These are phyloP conservation scores for Callimorpha dominula DNA, from an alignment of 2,888 invertebrate genomes.

Conservation along the genomic window DNA sequence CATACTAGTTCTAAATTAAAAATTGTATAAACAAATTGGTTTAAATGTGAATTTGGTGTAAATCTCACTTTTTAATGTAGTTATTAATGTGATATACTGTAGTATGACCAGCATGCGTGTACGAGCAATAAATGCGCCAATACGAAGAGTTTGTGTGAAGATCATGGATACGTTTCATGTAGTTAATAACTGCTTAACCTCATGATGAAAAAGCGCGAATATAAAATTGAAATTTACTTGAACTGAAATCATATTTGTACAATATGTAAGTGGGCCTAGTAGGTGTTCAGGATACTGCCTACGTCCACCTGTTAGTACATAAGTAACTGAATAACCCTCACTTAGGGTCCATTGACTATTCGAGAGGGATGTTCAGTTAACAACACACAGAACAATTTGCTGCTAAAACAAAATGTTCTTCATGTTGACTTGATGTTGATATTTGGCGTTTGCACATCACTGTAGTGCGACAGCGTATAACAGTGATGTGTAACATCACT, in stretches of 20 bases:
- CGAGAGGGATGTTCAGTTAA: background rate
- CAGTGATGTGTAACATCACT: background rate
- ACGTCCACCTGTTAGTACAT: background rate
- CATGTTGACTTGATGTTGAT: background rate
- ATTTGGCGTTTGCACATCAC: background rate
- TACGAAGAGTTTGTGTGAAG: background rate
- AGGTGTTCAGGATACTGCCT: background rate
- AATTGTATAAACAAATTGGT: background rate
- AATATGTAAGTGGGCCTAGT: background rate
- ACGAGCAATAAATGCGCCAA: slow-evolving; percentile 9
- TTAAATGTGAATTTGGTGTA: slow-evolving; percentile 5
- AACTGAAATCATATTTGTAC: background rate
- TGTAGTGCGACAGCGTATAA: background rate
- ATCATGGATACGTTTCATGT: background rate
- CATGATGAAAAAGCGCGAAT: background rate
- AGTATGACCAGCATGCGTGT: slow-evolving; percentile 3
- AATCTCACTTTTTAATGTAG: slow-evolving; percentile 9
- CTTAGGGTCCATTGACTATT: background rate
- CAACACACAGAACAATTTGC: background rate
- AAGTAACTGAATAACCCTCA: background rate
- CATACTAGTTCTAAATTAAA: background rate
- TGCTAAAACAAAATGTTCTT: background rate
- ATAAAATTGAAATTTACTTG: slow-evolving; percentile 11
- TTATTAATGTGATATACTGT: slow-evolving; percentile 1
- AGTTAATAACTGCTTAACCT: background rate